phyloP scores from a whole-genome alignment of 2,888 invertebrate genomes.

The Encarsia formosa region DNA sequence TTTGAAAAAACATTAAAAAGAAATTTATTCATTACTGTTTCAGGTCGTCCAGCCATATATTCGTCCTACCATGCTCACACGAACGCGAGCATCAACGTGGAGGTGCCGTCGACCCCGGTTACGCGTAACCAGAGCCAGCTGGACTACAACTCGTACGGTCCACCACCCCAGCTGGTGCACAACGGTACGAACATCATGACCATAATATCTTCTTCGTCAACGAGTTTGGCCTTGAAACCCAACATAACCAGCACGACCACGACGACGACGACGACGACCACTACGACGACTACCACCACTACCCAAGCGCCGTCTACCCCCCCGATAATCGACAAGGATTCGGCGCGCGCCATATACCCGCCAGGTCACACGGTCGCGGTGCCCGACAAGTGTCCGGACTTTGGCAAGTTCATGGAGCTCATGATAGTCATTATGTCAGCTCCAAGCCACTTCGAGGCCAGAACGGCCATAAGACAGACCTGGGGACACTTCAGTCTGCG shows the following conservation, averaged over 20 bases:
- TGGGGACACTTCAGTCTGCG: slow-evolving; percentile 72
- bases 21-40: too few relatives aligned
- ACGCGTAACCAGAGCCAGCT: slow-evolving; percentile 4
- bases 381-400: slow-evolving; percentile 43
- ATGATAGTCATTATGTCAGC: slow-evolving; percentile 66
- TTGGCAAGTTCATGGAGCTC: slow-evolving; percentile 47
- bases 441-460: slow-evolving; percentile 61
- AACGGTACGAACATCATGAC: slow-evolving; percentile 26
- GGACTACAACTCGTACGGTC: slow-evolving; percentile 24
- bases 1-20: too few relatives aligned
- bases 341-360: slow-evolving; percentile 43
- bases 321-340: slow-evolving; percentile 54
- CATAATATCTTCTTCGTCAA: slow-evolving; percentile 26
- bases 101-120: slow-evolving; percentile 14
- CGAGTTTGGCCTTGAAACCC: slow-evolving; percentile 14
- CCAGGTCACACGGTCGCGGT: slow-evolving; percentile 41
- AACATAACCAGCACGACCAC: neutral
- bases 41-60: too few relatives aligned
- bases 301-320: slow-evolving; percentile 16
- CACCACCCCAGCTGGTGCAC: slow-evolving; percentile 10
- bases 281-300: slow-evolving; percentile 19
- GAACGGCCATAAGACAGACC: slow-evolving; percentile 67
- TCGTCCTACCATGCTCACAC: slow-evolving; percentile 10
- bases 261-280: slow-evolving; percentile 18
- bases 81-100: slow-evolving; percentile 12